These are phyloP conservation scores for Drosophila virilis DNA, from an alignment of 1,140 invertebrate genomes.

Conservation along the genomic window DNA sequence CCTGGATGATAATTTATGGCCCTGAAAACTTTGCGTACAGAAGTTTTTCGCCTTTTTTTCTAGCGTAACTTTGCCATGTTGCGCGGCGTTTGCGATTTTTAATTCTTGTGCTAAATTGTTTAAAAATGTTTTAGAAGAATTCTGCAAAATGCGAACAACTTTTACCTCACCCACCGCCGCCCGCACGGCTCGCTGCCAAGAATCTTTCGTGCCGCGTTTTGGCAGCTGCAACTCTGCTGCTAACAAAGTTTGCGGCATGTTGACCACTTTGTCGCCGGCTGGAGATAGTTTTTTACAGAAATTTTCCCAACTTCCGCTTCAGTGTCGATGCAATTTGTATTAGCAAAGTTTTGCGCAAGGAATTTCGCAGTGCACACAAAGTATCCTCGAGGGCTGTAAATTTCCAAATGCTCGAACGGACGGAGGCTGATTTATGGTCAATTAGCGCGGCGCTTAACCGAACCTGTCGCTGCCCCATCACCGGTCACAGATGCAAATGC, in stretches of 20 bases:
- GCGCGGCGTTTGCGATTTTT: conserved; percentile 79
- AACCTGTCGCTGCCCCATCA: conserved; percentile 1
- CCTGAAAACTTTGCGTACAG: conserved; percentile 75
- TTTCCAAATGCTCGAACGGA: conserved; percentile 57
- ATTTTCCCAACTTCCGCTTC: conserved; percentile 66
- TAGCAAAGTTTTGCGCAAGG: conserved; percentile 66
- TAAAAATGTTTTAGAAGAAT: conserved; percentile 81
- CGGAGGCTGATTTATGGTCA: conserved; percentile 71
- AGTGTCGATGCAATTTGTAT: conserved; percentile 81
- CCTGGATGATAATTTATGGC: conserved; percentile 74
- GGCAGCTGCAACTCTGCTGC: conserved; percentile 51
- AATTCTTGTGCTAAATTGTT: conserved; percentile 82
- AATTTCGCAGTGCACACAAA: conserved; percentile 56
- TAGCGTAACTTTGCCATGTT: conserved; percentile 64
- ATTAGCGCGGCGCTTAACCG: conserved; percentile 56
- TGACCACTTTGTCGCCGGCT: conserved; percentile 76
- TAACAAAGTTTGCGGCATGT: conserved; percentile 80
- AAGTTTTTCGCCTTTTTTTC: conserved; percentile 39
- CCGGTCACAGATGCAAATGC: neutral
- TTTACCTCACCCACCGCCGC: conserved; percentile 19
- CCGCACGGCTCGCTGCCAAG: neutral
- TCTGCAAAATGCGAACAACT: conserved; percentile 55
- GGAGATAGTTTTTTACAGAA: conserved; percentile 44
- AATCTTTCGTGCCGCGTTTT: conserved; percentile 31
- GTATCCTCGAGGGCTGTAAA: conserved; percentile 67